phyloP scores from a whole-genome alignment of 1,140 invertebrate species.

The Cephus cinctus region DNA sequence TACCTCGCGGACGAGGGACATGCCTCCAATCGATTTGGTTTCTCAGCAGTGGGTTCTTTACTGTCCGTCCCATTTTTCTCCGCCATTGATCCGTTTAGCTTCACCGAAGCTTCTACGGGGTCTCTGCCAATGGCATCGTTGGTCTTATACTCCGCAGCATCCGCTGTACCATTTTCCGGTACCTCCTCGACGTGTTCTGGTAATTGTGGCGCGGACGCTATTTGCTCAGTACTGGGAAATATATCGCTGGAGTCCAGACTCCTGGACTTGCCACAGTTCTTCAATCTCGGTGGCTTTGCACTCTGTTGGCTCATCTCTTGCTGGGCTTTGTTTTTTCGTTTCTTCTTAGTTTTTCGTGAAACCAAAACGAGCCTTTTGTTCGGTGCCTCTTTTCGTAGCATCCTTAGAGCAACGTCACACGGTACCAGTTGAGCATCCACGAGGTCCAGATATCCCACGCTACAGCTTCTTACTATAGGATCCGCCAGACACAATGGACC shows the following conservation, averaged over 20 bases:
- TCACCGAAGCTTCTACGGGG: background rate
- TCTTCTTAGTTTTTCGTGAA: slow-evolving; percentile 61
- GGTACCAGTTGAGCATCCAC: slow-evolving; percentile 73
- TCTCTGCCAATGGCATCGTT: background rate
- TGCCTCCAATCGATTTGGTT: slow-evolving; percentile 12
- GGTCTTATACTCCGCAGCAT: too few species aligned
- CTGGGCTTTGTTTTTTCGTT: slow-evolving; percentile 48
- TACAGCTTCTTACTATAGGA: slow-evolving; percentile 78
- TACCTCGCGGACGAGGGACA: slow-evolving; percentile 34
- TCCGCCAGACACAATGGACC: slow-evolving; percentile 65
- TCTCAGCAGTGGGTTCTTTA: background rate
- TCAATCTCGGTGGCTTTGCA: slow-evolving; percentile 61
- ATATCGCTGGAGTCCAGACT: slow-evolving; percentile 81
- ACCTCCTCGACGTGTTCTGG: slow-evolving; percentile 48
- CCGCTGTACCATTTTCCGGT: too few species aligned
- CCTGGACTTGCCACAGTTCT: slow-evolving; percentile 77
- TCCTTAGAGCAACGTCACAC: slow-evolving; percentile 68
- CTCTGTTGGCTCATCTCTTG: slow-evolving; percentile 39
- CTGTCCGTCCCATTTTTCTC: background rate
- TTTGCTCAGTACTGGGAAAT: slow-evolving; percentile 55
- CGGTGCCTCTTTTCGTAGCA: slow-evolving; percentile 70
- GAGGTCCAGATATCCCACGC: slow-evolving; percentile 79
- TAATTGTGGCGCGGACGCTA: slow-evolving; percentile 35
- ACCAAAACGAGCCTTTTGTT: slow-evolving; percentile 73
- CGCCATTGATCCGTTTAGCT: background rate